phyloP scores from a whole-genome alignment of 1,140 invertebrate species.

The Theocolax elegans region DNA sequence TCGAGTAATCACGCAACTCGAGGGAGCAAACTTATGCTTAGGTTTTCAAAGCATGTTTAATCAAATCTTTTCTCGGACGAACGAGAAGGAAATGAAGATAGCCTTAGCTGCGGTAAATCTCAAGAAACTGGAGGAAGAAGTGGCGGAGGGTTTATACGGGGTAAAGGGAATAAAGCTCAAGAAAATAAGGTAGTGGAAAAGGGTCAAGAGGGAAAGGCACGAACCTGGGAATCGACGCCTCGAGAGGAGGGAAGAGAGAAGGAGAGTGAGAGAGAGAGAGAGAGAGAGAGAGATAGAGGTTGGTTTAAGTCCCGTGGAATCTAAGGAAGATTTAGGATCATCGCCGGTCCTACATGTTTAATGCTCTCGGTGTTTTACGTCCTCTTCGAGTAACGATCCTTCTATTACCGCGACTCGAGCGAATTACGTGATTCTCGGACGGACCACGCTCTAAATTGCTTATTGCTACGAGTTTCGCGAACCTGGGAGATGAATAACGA shows the following conservation, averaged over 20 bases:
- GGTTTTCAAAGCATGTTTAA: constrained; percentile 27
- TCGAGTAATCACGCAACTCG: no score
- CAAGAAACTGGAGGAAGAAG: neutral
- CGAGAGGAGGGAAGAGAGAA: no score
- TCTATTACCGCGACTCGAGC: constrained; percentile 5
- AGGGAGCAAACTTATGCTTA: no score
- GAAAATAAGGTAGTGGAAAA: constrained; percentile 27
- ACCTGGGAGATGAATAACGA: neutral
- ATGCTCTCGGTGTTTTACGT: constrained; percentile 46
- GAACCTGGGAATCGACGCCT: constrained; percentile 38
- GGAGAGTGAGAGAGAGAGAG: no score
- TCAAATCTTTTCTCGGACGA: constrained; percentile 3
- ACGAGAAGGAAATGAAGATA: constrained; percentile 33
- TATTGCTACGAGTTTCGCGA: neutral
- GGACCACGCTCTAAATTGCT: constrained; percentile 18
- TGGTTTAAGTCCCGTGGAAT: constrained; percentile 45
- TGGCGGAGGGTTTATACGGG: neutral
- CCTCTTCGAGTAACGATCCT: constrained; percentile 25
- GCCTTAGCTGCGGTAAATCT: constrained; percentile 37
- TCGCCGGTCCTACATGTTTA: constrained; percentile 54
- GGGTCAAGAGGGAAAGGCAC: constrained; percentile 36
- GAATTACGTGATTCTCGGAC: constrained; percentile 28
- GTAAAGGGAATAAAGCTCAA: neutral
- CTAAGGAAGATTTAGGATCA: constrained; percentile 50
- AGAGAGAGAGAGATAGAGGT: constrained; percentile 1